phyloP scores from a whole-genome alignment of 2,113 vertebrate genomes.

The Protobothrops mucrosquamatus region DNA sequence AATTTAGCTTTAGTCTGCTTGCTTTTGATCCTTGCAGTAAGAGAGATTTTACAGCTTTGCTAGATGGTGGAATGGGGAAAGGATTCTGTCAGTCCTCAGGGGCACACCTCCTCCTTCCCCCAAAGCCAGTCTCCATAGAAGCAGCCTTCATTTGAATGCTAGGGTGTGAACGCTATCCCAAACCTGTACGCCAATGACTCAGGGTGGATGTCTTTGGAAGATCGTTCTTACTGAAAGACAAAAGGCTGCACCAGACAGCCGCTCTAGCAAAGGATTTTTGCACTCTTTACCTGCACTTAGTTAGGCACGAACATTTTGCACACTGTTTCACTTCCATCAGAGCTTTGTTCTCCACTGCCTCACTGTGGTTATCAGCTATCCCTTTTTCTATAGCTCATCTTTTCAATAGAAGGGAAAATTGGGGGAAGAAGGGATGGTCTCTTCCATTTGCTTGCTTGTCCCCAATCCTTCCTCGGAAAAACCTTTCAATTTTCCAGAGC shows the following conservation, averaged over 20 bases:
- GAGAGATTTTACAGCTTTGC: not conserved
- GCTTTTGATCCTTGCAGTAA: not conserved
- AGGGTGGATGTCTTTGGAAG: conserved; percentile 27
- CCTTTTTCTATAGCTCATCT: conserved; percentile 6
- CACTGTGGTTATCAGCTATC: conserved; percentile 40
- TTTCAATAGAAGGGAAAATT: not conserved
- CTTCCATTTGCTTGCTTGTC: not conserved
- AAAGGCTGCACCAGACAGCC: conserved; percentile 31
- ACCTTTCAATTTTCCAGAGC: conserved; percentile 40
- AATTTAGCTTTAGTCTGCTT: not conserved
- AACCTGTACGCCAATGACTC: not conserved
- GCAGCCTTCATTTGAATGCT: not conserved
- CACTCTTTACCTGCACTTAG: conserved; percentile 57
- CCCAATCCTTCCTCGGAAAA: not conserved
- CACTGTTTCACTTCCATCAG: conserved; percentile 50
- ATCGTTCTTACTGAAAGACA: conserved; percentile 9
- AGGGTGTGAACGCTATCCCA: conserved; percentile 21
- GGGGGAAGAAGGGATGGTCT: not conserved
- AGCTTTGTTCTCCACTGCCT: conserved; percentile 72
- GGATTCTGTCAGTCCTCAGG: not conserved
- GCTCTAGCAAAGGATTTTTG: conserved; percentile 25
- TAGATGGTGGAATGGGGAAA: accelerated
- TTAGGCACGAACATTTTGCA: conserved; percentile 44
- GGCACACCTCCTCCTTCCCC: conserved; percentile 14
- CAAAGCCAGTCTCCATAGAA: conserved; percentile 26